Conservation (phyloP, 2,888 invertebrate genomes). For the Trachelus iudaicus region DNA sequence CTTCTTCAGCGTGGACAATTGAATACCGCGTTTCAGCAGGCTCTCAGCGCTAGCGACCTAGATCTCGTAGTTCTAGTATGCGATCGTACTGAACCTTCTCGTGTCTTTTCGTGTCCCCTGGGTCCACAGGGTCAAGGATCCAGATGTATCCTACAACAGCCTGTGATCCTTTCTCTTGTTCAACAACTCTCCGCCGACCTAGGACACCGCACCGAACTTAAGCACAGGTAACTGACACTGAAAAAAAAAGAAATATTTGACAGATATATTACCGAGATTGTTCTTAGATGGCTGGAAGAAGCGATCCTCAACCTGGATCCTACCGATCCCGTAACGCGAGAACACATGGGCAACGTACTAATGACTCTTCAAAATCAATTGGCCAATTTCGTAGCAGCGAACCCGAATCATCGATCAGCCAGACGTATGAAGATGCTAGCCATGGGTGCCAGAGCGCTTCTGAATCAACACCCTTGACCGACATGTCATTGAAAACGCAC, state of each 20-base stretch:
- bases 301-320: constrained; percentile 86
- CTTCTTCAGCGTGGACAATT: constrained; percentile 74
- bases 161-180: constrained; percentile 90
- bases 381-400: constrained; percentile 73
- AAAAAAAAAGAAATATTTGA: background rate
- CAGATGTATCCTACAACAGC: constrained; percentile 83
- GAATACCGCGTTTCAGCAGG: constrained; percentile 91
- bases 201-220: constrained; percentile 83
- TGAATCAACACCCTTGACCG: constrained; percentile 52
- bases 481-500: constrained; percentile 7
- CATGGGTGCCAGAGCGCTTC: constrained; percentile 75
- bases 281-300: constrained; percentile 84
- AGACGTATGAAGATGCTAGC: constrained; percentile 77
- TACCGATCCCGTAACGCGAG: constrained; percentile 80
- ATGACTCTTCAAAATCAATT: constrained; percentile 82
- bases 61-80: constrained; percentile 88
- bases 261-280: constrained; percentile 1
- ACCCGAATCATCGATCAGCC: constrained; percentile 75
- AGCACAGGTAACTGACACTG: constrained; percentile 74
- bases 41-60: constrained; percentile 89
- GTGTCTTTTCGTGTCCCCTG: constrained; percentile 72
- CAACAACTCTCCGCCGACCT: constrained; percentile 95
- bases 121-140: constrained; percentile 68
- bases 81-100: constrained; percentile 82
- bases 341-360: constrained; percentile 84